Evolutionary conservation across 2,797 vertebrate genomes (phyloP).

Genomic region (Rhinichthys osculus): DNA sequence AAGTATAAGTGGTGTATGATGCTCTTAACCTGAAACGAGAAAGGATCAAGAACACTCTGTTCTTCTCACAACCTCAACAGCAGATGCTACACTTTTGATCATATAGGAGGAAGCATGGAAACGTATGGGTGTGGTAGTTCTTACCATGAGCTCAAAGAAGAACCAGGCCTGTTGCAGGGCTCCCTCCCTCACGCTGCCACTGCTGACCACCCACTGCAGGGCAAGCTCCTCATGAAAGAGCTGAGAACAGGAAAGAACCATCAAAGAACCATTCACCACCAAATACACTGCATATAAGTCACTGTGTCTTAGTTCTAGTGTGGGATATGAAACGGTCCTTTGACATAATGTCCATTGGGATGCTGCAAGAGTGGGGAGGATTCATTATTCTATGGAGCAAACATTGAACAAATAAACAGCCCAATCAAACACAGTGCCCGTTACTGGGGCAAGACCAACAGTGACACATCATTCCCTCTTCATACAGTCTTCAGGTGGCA

Average conservation of each 20-base stretch:
- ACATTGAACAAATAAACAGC: constrained; percentile 21
- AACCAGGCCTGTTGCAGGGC: constrained; percentile 98
- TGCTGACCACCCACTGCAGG: constrained; percentile 99
- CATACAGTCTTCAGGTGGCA: constrained; percentile 51
- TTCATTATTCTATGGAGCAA: constrained; percentile 53
- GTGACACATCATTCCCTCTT: constrained; percentile 26
- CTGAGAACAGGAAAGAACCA: constrained; percentile 71
- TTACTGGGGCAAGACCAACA: constrained; percentile 29
- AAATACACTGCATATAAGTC: constrained; percentile 18
- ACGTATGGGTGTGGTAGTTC: constrained; percentile 54
- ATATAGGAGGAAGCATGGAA: not conserved
- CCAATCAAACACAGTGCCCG: constrained; percentile 15
- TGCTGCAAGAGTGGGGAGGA: constrained; percentile 56
- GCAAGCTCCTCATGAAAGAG: constrained; percentile 98
- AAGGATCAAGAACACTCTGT: not conserved
- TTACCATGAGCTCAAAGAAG: constrained; percentile 99
- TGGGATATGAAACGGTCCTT: constrained; percentile 29
- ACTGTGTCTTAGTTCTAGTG: constrained; percentile 40
- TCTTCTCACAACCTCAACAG: not conserved
- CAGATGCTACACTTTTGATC: not conserved
- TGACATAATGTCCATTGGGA: constrained; percentile 55
- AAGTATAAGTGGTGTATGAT: constrained; percentile 99
- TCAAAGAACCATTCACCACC: constrained; percentile 21
- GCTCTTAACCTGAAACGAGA: constrained; percentile 90
- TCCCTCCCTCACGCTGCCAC: constrained; percentile 93